A percentile compares a stretch with the other conserved stretches of the same genome.
Conservation (phyloP, 2,113 vertebrate species). For the Okapia johnstoni region DNA sequence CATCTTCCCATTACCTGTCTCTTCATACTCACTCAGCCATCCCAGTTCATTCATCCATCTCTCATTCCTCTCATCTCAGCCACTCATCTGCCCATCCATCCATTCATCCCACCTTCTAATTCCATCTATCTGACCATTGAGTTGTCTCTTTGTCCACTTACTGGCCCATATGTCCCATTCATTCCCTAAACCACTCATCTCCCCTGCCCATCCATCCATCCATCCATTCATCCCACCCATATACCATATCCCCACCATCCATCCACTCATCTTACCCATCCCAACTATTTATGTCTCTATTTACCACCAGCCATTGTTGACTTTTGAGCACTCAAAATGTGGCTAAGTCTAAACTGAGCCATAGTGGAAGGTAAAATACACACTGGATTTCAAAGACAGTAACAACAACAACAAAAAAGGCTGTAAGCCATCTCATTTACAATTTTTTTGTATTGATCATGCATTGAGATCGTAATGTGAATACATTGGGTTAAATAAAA, state of each 20-base stretch:
- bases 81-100: background rate
- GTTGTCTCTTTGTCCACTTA: background rate
- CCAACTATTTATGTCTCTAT: background rate
- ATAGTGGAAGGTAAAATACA: background rate
- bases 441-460: background rate
- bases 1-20: background rate
- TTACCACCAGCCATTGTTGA: background rate
- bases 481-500: background rate
- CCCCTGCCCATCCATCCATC: background rate
- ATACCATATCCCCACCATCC: background rate
- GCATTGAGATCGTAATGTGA: background rate
- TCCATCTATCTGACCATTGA: background rate
- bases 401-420: background rate
- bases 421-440: background rate
- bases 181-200: background rate
- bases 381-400: background rate
- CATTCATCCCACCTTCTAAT: background rate
- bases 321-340: background rate
- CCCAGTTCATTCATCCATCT: background rate
- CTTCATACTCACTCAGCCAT: background rate
- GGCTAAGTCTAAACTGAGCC: background rate
- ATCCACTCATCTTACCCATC: background rate
- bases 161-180: background rate
- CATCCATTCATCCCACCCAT: background rate
- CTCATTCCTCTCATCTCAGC: background rate